phyloP scores from a whole-genome alignment of 1,140 invertebrate species.

The Aphis craccivora region DNA sequence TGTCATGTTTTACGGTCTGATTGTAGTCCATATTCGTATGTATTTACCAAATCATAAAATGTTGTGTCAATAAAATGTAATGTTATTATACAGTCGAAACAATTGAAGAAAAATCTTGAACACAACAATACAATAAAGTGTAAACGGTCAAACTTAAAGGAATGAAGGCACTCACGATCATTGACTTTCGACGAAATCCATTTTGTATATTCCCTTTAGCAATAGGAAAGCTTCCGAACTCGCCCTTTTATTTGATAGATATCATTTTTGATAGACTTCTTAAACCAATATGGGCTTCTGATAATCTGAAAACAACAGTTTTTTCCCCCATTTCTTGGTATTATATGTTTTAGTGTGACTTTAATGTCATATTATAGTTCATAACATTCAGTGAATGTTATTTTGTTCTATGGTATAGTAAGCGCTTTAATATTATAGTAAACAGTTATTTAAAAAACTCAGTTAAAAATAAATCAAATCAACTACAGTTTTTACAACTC shows the following conservation, averaged over 20 bases:
- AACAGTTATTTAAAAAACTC: neutral
- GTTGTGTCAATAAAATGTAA: neutral
- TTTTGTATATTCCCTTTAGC: neutral
- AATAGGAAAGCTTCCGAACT: neutral
- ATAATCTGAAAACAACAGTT: neutral
- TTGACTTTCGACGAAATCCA: neutral
- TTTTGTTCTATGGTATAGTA: neutral
- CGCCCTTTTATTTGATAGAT: neutral
- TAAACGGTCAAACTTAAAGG: neutral
- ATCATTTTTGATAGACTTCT: neutral
- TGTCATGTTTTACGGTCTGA: neutral
- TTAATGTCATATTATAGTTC: neutral
- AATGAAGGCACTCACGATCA: neutral
- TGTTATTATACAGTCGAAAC: neutral
- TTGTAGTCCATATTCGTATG: neutral
- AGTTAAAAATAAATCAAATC: neutral
- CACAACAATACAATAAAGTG: neutral
- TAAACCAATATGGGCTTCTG: slow-evolving; percentile 4
- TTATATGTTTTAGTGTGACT: neutral
- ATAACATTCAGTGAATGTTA: neutral
- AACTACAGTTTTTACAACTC: neutral
- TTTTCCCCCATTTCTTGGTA: neutral
- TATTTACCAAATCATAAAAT: neutral
- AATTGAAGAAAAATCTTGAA: neutral
- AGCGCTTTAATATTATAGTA: neutral